Conservation (phyloP, 2,797 vertebrate species). For the Natrix natrix region DNA sequence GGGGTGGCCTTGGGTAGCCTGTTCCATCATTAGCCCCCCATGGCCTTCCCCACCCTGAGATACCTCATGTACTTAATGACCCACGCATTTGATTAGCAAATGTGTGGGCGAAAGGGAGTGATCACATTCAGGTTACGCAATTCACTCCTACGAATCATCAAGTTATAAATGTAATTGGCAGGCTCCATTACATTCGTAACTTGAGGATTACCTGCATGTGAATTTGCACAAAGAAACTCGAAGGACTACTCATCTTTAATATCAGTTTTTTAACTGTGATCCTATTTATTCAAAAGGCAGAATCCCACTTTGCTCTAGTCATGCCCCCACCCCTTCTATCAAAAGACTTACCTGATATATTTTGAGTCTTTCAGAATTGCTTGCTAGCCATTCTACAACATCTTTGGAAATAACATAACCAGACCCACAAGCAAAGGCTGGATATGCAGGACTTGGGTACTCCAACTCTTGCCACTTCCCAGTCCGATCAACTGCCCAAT, state of each 20-base stretch:
- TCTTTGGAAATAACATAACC: slow-evolving; percentile 92
- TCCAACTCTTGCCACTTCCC: slow-evolving; percentile 99
- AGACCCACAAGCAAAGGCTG: slow-evolving; percentile 94
- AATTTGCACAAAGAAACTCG: not conserved
- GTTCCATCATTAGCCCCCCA: too few relatives aligned
- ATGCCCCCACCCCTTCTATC: not conserved
- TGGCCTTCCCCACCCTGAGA: too few relatives aligned
- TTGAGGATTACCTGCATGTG: not conserved
- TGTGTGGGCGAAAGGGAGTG: too few relatives aligned
- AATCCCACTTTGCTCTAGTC: not conserved
- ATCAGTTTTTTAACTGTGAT: not conserved
- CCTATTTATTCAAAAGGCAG: not conserved
- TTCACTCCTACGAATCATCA: too few relatives aligned
- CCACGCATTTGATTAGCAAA: too few relatives aligned
- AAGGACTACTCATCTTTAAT: not conserved
- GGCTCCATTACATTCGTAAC: too few relatives aligned
- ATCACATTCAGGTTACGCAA: too few relatives aligned
- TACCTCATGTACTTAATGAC: too few relatives aligned
- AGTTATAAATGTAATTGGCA: too few relatives aligned
- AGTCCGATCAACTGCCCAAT: slow-evolving; percentile 94
- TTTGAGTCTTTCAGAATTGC: slow-evolving; percentile 86
- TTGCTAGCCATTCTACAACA: slow-evolving; percentile 90
- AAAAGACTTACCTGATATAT: slow-evolving; percentile 86
- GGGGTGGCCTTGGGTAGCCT: too few relatives aligned
- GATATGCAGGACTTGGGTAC: slow-evolving; percentile 92